phyloP scores from a whole-genome alignment of 2,797 vertebrate genomes.

The Lagodon rhomboides region DNA sequence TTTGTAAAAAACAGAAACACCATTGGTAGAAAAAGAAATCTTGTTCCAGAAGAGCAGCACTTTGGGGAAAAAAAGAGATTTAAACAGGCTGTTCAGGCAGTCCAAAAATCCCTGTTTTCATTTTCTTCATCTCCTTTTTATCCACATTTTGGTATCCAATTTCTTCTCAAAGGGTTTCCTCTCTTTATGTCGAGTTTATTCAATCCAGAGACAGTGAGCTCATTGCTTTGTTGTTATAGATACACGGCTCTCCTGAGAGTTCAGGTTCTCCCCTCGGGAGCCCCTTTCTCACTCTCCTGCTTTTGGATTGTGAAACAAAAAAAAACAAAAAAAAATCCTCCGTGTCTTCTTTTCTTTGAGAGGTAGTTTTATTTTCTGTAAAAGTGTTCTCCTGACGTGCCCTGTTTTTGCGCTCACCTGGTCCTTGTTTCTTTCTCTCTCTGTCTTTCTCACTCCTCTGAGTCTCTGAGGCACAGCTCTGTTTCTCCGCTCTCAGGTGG shows the following conservation, averaged over 20 bases:
- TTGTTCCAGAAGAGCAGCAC: slow-evolving; percentile 7
- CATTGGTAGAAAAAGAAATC: not conserved
- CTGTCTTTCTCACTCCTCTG: slow-evolving; percentile 46
- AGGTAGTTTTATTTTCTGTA: slow-evolving; percentile 20
- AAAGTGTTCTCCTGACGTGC: slow-evolving; percentile 34
- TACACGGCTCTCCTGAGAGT: slow-evolving; percentile 58
- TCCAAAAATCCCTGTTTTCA: slow-evolving; percentile 38
- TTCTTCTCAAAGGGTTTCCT: slow-evolving; percentile 41
- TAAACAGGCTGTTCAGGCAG: slow-evolving; percentile 19
- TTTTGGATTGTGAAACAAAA: not conserved
- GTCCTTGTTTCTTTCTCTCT: slow-evolving; percentile 45
- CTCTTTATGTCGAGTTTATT: slow-evolving; percentile 63
- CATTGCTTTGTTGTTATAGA: slow-evolving; percentile 70
- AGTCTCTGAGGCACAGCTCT: slow-evolving; percentile 73
- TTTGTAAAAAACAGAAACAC: slow-evolving; percentile 13
- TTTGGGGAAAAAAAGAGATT: not conserved
- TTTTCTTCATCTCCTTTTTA: slow-evolving; percentile 46
- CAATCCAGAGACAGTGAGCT: slow-evolving; percentile 65
- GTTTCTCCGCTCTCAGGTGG: slow-evolving; percentile 80
- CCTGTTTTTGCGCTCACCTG: slow-evolving; percentile 60
- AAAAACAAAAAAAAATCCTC: slow-evolving; percentile 9
- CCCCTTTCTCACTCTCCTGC: slow-evolving; percentile 16
- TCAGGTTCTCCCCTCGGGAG: slow-evolving; percentile 50
- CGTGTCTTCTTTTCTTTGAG: slow-evolving; percentile 24
- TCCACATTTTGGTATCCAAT: slow-evolving; percentile 52